These are phyloP conservation scores for Bostrychus sinensis DNA, from an alignment of 2,113 vertebrate species.

Conservation along the genomic window DNA sequence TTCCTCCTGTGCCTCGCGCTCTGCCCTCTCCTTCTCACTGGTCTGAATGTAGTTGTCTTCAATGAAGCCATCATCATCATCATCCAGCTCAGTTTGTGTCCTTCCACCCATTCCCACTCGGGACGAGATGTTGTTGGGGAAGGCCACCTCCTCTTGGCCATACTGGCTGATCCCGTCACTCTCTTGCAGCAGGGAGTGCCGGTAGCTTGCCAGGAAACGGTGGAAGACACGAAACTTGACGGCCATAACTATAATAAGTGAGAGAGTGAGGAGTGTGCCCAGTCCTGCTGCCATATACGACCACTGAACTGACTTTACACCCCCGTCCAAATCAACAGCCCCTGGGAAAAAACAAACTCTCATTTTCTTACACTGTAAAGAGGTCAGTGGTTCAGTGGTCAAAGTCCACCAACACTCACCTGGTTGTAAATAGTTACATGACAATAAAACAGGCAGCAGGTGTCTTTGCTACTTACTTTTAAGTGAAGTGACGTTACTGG, in stretches of 20 bases:
- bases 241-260: slow-evolving; percentile 78
- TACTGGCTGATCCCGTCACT: slow-evolving; percentile 66
- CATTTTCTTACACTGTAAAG: neutral
- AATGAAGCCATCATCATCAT: slow-evolving; percentile 90
- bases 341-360: neutral
- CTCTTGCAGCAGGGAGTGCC: slow-evolving; percentile 82
- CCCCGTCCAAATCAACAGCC: rapidly evolving
- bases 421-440: slow-evolving; percentile 15
- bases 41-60: slow-evolving; percentile 96
- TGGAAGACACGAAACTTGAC: slow-evolving; percentile 87
- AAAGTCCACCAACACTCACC: slow-evolving; percentile 31
- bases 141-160: slow-evolving; percentile 43
- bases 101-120: slow-evolving; percentile 8
- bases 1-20: slow-evolving; percentile 35
- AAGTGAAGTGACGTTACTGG: rapidly evolving
- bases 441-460: neutral
- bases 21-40: slow-evolving; percentile 71
- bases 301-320: slow-evolving; percentile 60
- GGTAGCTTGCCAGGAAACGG: slow-evolving; percentile 85
- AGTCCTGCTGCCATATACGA: slow-evolving; percentile 82
- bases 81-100: slow-evolving; percentile 66
- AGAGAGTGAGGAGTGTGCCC: slow-evolving; percentile 78
- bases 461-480: slow-evolving; percentile 16
- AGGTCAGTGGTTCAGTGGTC: slow-evolving; percentile 4
- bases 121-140: slow-evolving; percentile 31